Percentiles rank a stretch among this genome's conserved stretches.
Evolutionary conservation across 2,888 invertebrate genomes (phyloP).

Genomic region (Drosophila imparisetae): DNA sequence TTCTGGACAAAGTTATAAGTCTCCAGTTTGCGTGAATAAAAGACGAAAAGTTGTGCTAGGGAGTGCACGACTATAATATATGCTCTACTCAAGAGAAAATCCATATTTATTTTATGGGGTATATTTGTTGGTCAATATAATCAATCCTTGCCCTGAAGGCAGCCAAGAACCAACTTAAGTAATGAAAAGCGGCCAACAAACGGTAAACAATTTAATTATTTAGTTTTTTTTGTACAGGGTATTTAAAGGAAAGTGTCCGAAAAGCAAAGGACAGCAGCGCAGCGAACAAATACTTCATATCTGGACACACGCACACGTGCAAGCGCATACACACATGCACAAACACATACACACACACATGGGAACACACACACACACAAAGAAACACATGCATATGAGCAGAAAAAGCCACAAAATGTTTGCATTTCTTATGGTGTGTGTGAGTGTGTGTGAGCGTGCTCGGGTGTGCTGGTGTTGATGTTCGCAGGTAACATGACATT

Average conservation of each 20-base stretch:
- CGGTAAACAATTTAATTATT: background rate
- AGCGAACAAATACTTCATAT: constrained; percentile 61
- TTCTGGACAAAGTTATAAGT: constrained; percentile 44
- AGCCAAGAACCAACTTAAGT: background rate
- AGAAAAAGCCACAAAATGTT: constrained; percentile 44
- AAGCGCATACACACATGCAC: constrained; percentile 14
- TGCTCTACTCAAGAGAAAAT: background rate
- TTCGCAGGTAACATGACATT: constrained; percentile 59
- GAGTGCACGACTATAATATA: background rate
- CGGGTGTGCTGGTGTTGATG: constrained; percentile 31
- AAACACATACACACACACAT: constrained; percentile 3
- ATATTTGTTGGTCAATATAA: background rate
- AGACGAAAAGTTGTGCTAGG: background rate
- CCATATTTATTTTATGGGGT: background rate
- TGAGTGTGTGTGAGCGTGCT: constrained; percentile 5
- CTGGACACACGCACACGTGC: constrained; percentile 31
- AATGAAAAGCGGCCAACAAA: background rate
- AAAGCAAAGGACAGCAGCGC: constrained; percentile 51
- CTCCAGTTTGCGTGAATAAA: constrained; percentile 19
- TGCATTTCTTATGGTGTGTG: constrained; percentile 14
- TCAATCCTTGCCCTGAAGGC: background rate
- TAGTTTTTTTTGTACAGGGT: background rate
- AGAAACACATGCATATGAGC: background rate
- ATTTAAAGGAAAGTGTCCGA: constrained; percentile 33
- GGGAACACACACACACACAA: background rate